Base-by-base conservation (phyloP, 2,797 vertebrate species). In the Avahi laniger region DNA sequence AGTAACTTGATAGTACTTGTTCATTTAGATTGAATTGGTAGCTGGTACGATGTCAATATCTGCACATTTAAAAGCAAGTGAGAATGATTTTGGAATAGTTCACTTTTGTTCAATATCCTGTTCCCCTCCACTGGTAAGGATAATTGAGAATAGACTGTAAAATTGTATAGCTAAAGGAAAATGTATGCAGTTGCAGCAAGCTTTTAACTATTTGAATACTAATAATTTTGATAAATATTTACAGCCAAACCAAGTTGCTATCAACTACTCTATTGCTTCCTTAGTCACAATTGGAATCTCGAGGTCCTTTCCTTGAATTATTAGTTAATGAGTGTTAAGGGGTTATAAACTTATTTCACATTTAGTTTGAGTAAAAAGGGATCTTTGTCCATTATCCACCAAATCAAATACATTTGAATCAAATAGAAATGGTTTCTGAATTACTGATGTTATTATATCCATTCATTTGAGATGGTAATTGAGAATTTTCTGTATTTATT, bases 11-110 rank as follows among this genome's bases (percentile, higher is more conserved):
- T 2, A 80, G 83, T 43, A 69, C 28, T 86, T 70, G 28, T 83
- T 86, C 18, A 46, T 73, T 95, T 67, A 20, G 14, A 95, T 63
- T 86, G 75, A 89, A n/a, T 73, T 38, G 2, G 50, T 26, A 63
- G 30, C 48, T 38, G 20, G 18, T 86, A 17, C 24, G 33, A 26
- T 90, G 41, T 87, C 93, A 92, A 3, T 85, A 67, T 48, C 14
- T 48, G 41, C 65, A 67, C 33, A 46, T 87, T 88, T 92, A 61
- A 95, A 96, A 95, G 28, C 50, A 94, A 92, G 48, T 86, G 52
- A 67, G 41, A 85, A 70, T n/a, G 17, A 61, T 89, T 93, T 92
- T 63, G n/a, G 43, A 87, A 57, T 61, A 65, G 30, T 84, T 79
- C 0, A 43, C 30, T 89, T 91, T 94, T 94, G 59, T 73, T 94